These are phyloP conservation scores for Drosophila ercepeae DNA, from an alignment of 1,140 invertebrate genomes.

Conservation along the genomic window DNA sequence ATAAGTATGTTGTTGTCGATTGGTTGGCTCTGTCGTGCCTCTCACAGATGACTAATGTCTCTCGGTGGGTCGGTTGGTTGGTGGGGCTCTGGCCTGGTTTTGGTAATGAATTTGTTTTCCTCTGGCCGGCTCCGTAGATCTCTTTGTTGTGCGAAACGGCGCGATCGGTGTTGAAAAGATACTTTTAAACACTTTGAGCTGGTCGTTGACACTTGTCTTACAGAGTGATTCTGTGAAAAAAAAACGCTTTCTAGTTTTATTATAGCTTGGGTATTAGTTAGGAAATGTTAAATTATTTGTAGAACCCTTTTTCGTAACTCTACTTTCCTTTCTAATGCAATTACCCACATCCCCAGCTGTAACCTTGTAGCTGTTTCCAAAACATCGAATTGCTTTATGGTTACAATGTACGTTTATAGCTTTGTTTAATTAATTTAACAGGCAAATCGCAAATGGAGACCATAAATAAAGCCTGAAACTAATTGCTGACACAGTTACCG, in stretches of 20 bases:
- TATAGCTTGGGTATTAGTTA: neutral
- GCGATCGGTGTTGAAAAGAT: slow-evolving; percentile 36
- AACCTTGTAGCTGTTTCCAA: slow-evolving; percentile 29
- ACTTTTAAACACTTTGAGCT: slow-evolving; percentile 68
- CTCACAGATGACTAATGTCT: slow-evolving; percentile 67
- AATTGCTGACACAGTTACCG: slow-evolving; percentile 78
- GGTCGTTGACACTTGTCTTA: slow-evolving; percentile 60
- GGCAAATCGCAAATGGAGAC: slow-evolving; percentile 67
- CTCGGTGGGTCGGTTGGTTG: neutral
- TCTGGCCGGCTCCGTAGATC: slow-evolving; percentile 29
- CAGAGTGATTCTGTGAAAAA: neutral
- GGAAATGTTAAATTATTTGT: no score
- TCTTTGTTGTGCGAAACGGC: slow-evolving; percentile 60
- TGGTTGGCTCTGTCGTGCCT: slow-evolving; percentile 40
- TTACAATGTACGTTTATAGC: slow-evolving; percentile 31
- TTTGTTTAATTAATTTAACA: slow-evolving; percentile 69
- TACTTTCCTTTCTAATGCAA: slow-evolving; percentile 3
- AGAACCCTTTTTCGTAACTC: neutral
- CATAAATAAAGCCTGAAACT: slow-evolving; percentile 75
- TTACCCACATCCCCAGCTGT: neutral
- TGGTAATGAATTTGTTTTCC: slow-evolving; percentile 35
- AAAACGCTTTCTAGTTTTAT: neutral
- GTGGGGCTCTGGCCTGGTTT: slow-evolving; percentile 5
- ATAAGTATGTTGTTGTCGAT: slow-evolving; percentile 71
- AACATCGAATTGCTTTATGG: slow-evolving; percentile 31